Base-by-base conservation (phyloP, 2,113 vertebrate species). In the Peromyscus polionotus region DNA sequence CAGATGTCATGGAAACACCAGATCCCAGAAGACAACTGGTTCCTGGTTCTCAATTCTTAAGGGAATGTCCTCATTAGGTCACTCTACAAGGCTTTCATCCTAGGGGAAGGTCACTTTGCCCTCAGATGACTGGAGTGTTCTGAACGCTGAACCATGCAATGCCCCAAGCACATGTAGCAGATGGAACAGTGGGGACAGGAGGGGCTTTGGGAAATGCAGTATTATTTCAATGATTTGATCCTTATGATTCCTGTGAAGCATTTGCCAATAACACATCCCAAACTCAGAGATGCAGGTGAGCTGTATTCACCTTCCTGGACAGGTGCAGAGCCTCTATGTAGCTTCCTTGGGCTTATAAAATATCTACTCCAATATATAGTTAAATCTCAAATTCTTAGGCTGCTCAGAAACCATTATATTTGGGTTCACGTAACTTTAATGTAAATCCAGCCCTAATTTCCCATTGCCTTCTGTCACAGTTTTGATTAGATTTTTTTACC, bases 21-120 rank as follows among this genome's bases (percentile, higher is more conserved):
- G 85, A 26, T 36, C 48, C 91, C 84, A 95, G 92, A 76, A 45
- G 59, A 95, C 57, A 93, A 75, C 65, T 42, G 9, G 31, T 75
- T 81, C 42, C 89, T 87, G 28, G n/a, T 93, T 87, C 59, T 95
- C 39, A 8, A 33, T 72, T 95, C 61, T 83, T 59, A 72, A 92
- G 61, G 16, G 63, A 83, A 91, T 92, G 90, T 91, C 90, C 96
- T 94, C 91, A 93, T 20, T 87, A 95, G 96, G 93, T 96, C 72
- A 54, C 36, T 89, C 75, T 73, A 67, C 91, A 83, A 57, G 73
- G 94, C 75, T 96, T 51, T 93, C 73, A 48, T 42, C 96, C 96
- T 39, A 65, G 42, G 91, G 96, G 94, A 97, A 98, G 96, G 97
- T 97, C 97, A 95, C 73, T 84, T 80, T 97, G 61, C n/a, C 85